Base-by-base conservation (phyloP, 2,888 invertebrate genomes). In the Sminthurinus aureus region DNA sequence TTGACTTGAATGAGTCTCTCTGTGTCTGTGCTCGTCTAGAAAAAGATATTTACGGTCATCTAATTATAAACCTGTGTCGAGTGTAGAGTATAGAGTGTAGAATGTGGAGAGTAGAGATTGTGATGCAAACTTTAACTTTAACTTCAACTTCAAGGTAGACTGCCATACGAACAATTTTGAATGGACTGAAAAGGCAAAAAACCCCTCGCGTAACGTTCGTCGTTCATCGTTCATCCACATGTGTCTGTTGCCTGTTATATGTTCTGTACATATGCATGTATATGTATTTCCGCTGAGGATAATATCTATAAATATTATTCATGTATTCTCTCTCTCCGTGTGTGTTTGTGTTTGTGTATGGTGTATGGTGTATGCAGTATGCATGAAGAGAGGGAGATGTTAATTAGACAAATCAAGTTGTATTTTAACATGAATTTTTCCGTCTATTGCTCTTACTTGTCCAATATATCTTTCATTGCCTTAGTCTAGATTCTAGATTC, bases 11-110 rank as follows among this genome's bases (percentile, higher is more conserved):
- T 76, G 51, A 18, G 51, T 76, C 77, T 58, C 77, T 77, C 58
- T 77, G 58, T 58, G 13, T 74, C 74, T 74, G n/a, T 18, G 26
- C n/a, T 74, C 67, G 73, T 81, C 74, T 74, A 26, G 26, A 58
- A 73, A 81, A 75, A 76, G 76, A 76, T 75, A 81, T 81, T 81
- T 81, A 81, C 81, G 81, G 81, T 81, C 81, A 81, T 81, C 81
- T 81, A 81, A 81, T 81, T 81, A 81, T 81, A 81, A 81, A 75
- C 81, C 75, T 81, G 81, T 81, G 81, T 73, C 66, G 51, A 80
- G 80, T 73, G 80, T 69, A 6, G 38, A 38, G 38, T 38, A 6
- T 38, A 6, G 38, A 38, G 38, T 81, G 81, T 73, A 74, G 51
- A 80, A 73, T 73, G 80, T 69, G 38, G 38, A 38, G 38, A 4